Evolutionary conservation across 2,888 invertebrate genomes (phyloP).

Genomic region (Tineola bisselliella): DNA sequence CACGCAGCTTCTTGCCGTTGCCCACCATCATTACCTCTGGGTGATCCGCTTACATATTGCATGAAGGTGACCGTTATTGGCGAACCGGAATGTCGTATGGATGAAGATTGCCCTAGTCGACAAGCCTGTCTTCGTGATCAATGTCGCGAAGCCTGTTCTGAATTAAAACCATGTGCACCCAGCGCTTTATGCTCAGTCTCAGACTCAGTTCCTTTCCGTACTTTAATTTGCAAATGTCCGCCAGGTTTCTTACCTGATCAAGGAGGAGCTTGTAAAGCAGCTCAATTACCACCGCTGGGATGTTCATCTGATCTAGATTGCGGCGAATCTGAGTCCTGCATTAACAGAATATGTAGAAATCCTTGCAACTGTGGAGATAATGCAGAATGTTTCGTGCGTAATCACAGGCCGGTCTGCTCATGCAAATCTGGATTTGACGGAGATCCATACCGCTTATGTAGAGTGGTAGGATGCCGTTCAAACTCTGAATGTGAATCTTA

Average conservation of each 20-base stretch:
- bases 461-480: conserved; percentile 81
- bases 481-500: conserved; percentile 86
- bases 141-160: conserved; percentile 82
- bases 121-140: conserved; percentile 81
- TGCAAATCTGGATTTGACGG: conserved; percentile 87
- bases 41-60: conserved; percentile 84
- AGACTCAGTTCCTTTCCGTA: conserved; percentile 85
- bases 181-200: conserved; percentile 83
- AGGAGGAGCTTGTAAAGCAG: conserved; percentile 80
- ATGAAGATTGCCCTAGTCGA: conserved; percentile 82
- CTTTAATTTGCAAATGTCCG: conserved; percentile 89
- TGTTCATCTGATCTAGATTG: conserved; percentile 86
- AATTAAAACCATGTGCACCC: conserved; percentile 78
- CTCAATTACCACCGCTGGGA: conserved; percentile 75
- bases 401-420: conserved; percentile 88
- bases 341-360: conserved; percentile 85
- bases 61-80: conserved; percentile 57
- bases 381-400: conserved; percentile 81
- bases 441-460: conserved; percentile 84
- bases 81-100: conserved; percentile 77
- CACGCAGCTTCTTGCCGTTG: conserved; percentile 86
- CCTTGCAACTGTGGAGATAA: conserved; percentile 90
- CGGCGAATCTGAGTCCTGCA: conserved; percentile 79
- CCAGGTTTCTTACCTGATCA: conserved; percentile 85
- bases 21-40: conserved; percentile 79